Evolutionary conservation across 2,797 vertebrate species (phyloP).

Genomic region (Lindbergichthys nudifrons): DNA sequence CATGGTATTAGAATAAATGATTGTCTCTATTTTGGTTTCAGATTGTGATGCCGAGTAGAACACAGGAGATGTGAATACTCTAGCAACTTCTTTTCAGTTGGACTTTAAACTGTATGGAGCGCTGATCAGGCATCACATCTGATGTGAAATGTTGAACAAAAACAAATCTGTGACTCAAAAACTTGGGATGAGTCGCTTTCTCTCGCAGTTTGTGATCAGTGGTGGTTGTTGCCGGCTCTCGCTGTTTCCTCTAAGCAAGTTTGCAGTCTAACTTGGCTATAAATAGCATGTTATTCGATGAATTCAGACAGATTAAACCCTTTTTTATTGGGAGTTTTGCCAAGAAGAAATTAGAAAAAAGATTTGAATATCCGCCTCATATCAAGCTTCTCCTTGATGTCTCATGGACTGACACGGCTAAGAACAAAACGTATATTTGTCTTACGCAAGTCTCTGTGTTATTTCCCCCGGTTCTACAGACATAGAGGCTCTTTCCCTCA

Average conservation of each 20-base stretch:
- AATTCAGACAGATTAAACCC: conserved; percentile 38
- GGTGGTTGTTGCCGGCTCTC: not conserved
- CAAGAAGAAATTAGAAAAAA: conserved; percentile 37
- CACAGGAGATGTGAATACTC: not conserved
- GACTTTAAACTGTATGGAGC: conserved; percentile 6
- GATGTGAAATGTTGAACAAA: conserved; percentile 18
- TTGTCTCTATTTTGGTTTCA: not conserved
- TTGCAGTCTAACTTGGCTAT: conserved; percentile 18
- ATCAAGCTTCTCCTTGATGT: conserved; percentile 42
- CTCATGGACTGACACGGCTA: conserved; percentile 35
- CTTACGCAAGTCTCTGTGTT: conserved; percentile 39
- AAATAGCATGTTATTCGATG: conserved; percentile 37
- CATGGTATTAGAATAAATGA: not conserved
- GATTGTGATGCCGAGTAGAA: not conserved
- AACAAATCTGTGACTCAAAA: conserved; percentile 28
- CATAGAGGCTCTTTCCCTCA: conserved; percentile 48
- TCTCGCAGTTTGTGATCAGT: not conserved
- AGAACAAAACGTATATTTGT: conserved; percentile 47
- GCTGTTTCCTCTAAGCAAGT: conserved; percentile 21
- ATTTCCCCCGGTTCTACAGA: conserved; percentile 45
- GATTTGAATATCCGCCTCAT: conserved; percentile 51
- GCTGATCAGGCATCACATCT: conserved; percentile 38
- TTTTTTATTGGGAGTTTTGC: conserved; percentile 20
- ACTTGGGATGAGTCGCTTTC: not conserved
- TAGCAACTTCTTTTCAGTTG: not conserved